These are phyloP conservation scores for Parelbella ahira DNA, from an alignment of 2,888 invertebrate genomes.

Conservation along the genomic window DNA sequence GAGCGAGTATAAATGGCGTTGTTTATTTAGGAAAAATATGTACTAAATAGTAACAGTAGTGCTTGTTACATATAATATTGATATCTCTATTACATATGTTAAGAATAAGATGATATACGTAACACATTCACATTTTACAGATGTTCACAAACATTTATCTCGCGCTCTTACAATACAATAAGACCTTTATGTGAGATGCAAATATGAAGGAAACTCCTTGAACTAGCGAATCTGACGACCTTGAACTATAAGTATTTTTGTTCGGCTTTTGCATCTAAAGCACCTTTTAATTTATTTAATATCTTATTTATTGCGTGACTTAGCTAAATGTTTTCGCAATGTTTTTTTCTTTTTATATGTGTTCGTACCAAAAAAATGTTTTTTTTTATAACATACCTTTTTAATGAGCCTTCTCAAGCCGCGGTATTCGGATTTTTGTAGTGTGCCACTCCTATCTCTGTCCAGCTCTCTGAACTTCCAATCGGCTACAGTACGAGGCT, in stretches of 20 bases:
- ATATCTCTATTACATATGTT: too few species aligned
- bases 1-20: too few species aligned
- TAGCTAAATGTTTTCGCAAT: too few species aligned
- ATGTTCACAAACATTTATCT: too few species aligned
- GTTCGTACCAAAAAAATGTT: not conserved
- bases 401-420: conserved; percentile 90
- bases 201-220: conserved; percentile 2
- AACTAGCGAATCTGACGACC: conserved; percentile 7
- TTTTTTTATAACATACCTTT: conserved; percentile 84
- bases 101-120: too few species aligned
- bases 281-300: conserved; percentile 1
- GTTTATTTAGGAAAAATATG: too few species aligned
- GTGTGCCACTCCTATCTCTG: conserved; percentile 86
- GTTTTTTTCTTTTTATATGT: not conserved
- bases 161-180: not conserved
- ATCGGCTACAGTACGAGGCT: conserved; percentile 83
- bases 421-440: conserved; percentile 91
- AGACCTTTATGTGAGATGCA: conserved; percentile 2
- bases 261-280: conserved; percentile 5
- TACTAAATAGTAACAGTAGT: too few species aligned
- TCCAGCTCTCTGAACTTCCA: conserved; percentile 96
- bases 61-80: too few species aligned
- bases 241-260: conserved; percentile 13
- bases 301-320: too few species aligned
- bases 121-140: too few species aligned